Evolutionary conservation across 2,797 vertebrate genomes (phyloP).

Genomic region (Novumbra hubbsi): DNA sequence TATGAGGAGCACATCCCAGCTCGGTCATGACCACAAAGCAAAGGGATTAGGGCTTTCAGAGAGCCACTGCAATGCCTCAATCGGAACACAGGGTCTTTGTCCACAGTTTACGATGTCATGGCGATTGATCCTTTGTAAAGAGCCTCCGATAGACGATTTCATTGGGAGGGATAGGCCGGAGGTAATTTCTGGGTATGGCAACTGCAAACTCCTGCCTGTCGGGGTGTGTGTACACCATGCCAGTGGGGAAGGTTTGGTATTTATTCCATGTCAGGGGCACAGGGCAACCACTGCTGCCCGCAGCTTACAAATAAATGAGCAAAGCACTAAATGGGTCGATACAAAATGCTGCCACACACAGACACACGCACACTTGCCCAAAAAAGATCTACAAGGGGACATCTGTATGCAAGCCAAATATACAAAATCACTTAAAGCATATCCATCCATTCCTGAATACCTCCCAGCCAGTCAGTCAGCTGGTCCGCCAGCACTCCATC

Average conservation of each 20-base stretch:
- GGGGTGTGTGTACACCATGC: neutral
- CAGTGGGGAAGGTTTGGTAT: neutral
- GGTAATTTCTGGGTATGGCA: neutral
- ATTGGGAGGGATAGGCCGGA: slow-evolving; percentile 40
- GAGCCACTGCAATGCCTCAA: slow-evolving; percentile 47
- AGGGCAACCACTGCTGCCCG: neutral
- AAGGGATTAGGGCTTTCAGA: slow-evolving; percentile 50
- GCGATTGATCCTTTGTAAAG: slow-evolving; percentile 25
- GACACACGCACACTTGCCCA: slow-evolving; percentile 1
- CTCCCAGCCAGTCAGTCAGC: slow-evolving; percentile 44
- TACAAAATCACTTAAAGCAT: slow-evolving; percentile 26
- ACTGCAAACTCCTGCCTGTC: neutral
- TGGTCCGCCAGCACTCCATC: slow-evolving; percentile 29
- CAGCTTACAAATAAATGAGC: neutral
- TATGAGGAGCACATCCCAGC: slow-evolving; percentile 59
- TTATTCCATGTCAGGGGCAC: neutral
- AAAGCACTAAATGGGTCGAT: neutral
- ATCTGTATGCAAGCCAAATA: slow-evolving; percentile 39
- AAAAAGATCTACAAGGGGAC: slow-evolving; percentile 9
- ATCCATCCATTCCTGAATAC: slow-evolving; percentile 33
- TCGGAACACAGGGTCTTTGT: slow-evolving; percentile 46
- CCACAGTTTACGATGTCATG: slow-evolving; percentile 50
- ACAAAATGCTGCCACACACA: neutral
- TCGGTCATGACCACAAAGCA: slow-evolving; percentile 51
- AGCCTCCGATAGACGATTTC: slow-evolving; percentile 34